These are phyloP conservation scores for Neotoma lepida DNA, from an alignment of 2,113 vertebrate genomes.

Conservation along the genomic window DNA sequence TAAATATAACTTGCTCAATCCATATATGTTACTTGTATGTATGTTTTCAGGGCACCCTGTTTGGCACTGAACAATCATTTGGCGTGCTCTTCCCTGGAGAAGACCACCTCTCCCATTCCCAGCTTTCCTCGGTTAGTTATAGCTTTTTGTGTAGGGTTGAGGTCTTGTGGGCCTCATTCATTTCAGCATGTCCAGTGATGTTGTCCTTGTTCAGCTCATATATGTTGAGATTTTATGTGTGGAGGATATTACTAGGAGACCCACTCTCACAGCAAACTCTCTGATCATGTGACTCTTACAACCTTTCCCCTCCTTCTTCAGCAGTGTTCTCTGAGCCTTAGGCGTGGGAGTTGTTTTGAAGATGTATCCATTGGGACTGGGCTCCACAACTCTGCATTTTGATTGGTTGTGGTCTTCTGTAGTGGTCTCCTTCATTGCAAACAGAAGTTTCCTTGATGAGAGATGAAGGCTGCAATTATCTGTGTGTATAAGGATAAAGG, in stretches of 20 bases:
- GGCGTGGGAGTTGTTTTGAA: background rate
- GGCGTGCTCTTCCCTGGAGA: background rate
- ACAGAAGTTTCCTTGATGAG: background rate
- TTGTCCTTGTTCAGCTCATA: background rate
- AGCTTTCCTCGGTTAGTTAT: background rate
- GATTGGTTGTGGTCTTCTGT: background rate
- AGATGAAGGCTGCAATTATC: background rate
- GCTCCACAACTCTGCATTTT: background rate
- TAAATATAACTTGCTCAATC: background rate
- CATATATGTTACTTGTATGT: background rate
- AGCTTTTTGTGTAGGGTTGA: background rate
- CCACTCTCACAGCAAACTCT: background rate
- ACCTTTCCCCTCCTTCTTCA: fast-evolving
- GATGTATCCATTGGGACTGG: background rate
- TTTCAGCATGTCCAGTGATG: background rate
- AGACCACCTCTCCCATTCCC: background rate
- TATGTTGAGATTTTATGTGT: background rate
- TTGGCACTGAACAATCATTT: background rate
- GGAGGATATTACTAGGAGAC: too few relatives aligned
- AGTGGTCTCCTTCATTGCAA: background rate
- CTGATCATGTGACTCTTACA: background rate
- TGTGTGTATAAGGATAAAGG: background rate
- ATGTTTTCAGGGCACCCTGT: background rate
- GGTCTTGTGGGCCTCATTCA: background rate
- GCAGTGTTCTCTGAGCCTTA: background rate